These are phyloP conservation scores for Heteromormyrus szaboi DNA, from an alignment of 2,797 vertebrate species.

Conservation along the genomic window DNA sequence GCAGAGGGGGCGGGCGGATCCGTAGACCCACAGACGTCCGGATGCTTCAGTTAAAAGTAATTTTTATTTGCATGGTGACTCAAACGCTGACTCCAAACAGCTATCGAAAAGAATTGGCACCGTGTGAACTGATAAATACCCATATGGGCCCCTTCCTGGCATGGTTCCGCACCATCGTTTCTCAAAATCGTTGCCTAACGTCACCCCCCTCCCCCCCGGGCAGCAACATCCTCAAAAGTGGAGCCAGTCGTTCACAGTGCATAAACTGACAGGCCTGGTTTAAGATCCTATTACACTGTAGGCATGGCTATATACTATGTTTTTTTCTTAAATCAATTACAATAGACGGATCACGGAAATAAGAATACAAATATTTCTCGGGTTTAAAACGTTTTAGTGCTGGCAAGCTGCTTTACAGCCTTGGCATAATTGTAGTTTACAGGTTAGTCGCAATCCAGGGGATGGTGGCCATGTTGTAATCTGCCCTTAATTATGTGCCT, in stretches of 20 bases:
- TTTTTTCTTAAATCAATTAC: no score
- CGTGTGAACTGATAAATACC: conserved; percentile 5
- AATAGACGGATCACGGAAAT: no score
- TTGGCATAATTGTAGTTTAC: neutral
- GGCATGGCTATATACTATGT: no score
- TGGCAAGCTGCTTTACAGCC: neutral
- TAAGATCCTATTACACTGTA: neutral
- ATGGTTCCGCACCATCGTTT: neutral
- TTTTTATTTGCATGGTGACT: neutral
- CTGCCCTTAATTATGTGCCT: neutral
- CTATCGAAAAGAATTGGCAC: neutral
- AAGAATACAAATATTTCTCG: neutral
- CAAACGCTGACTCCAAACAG: neutral
- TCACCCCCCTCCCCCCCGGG: neutral
- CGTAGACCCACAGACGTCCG: conserved; percentile 53
- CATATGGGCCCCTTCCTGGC: neutral
- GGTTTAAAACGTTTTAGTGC: neutral
- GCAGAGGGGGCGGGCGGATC: conserved; percentile 23
- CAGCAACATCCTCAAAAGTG: neutral
- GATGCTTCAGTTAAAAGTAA: conserved; percentile 11
- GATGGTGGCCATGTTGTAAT: neutral
- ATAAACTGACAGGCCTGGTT: neutral
- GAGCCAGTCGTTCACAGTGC: neutral
- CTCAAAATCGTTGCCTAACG: neutral
- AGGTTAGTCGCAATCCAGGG: neutral